Conservation (phyloP, 2,888 invertebrate species). For the Ceraclea dissimilis region DNA sequence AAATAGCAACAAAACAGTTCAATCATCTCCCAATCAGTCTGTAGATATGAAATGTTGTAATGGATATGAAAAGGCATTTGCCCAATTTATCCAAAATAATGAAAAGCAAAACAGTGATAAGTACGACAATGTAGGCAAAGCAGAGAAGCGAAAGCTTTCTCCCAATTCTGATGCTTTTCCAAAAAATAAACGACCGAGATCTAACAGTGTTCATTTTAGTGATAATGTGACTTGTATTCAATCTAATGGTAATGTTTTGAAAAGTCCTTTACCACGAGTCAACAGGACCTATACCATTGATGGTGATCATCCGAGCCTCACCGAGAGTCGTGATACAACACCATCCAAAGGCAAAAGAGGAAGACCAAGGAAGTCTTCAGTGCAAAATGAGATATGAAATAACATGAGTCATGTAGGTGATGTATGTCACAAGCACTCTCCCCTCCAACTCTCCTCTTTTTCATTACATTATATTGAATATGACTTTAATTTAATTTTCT, state of each 20-base stretch:
- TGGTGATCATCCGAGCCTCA: background rate
- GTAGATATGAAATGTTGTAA: background rate
- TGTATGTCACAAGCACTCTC: no score
- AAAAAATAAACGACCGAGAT: slow-evolving; percentile 14
- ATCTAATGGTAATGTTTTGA: background rate
- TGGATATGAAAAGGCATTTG: slow-evolving; percentile 12
- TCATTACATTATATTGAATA: no score
- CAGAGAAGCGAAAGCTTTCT: no score
- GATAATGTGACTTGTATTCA: slow-evolving; percentile 15
- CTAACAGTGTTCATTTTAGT: slow-evolving; percentile 23
- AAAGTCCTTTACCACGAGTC: background rate
- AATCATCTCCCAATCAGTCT: no score
- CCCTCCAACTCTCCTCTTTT: no score
- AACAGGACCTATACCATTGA: background rate
- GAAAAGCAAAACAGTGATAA: no score
- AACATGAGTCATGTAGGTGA: no score
- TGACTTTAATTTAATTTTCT: no score
- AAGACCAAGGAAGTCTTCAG: background rate
- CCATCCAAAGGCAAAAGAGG: background rate
- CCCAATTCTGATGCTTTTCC: no score
- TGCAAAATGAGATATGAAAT: background rate
- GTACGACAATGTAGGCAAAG: no score
- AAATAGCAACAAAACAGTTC: no score
- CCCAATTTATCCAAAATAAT: background rate
- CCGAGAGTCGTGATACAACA: no score